Evolutionary conservation across 1,140 invertebrate genomes (phyloP), one percentile per base, ranked within the genome.

Genomic region (Aethina tumida): DNA sequence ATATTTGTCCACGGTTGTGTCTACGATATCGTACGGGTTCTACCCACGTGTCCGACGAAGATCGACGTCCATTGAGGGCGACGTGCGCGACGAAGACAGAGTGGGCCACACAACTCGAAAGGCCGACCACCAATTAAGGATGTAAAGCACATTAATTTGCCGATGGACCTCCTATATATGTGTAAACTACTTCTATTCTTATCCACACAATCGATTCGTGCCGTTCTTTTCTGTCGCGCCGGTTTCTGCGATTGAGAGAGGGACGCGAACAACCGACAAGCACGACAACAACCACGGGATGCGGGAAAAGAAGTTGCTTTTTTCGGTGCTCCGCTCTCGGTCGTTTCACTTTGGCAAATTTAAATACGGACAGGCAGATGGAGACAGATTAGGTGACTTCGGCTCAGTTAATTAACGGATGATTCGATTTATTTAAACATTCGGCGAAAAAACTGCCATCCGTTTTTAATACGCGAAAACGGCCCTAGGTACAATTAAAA

Each of bases 61-160:
- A 50, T 27, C 19, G 46, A 39, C 15, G 13, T 13, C 32, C 35
- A 25, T 33, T 29, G 16, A 17, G 35, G 17, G 13, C 15, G 3
- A 12, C 33, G 39, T 21, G 50, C 26, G 27, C 28, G 43, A 55
- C 22, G 38, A 43, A 46, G 49, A 55, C 13, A 31, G 35, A 41
- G 42, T 25, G 41, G 59, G 53, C 59, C 59, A 61, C 59, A 61
- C 59, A 61, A 40, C 56, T 52, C 41, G 56, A 53, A 53, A 49
- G 52, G 46, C 49, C 52, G 56, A 52, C 55, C 59, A 59, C 59
- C 59, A 61, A 61, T 61, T 61, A 61, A 61, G 57, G 57, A 61
- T 61, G 55, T 61, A 58, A 61, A 59, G 59, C 59, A 57, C 59
- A 61, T 61, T 61, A 61, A 61, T 61, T 61, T 61, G 55, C 55